These are phyloP conservation scores for Esperia sulphurella DNA, from an alignment of 2,888 invertebrate genomes.

Conservation along the genomic window DNA sequence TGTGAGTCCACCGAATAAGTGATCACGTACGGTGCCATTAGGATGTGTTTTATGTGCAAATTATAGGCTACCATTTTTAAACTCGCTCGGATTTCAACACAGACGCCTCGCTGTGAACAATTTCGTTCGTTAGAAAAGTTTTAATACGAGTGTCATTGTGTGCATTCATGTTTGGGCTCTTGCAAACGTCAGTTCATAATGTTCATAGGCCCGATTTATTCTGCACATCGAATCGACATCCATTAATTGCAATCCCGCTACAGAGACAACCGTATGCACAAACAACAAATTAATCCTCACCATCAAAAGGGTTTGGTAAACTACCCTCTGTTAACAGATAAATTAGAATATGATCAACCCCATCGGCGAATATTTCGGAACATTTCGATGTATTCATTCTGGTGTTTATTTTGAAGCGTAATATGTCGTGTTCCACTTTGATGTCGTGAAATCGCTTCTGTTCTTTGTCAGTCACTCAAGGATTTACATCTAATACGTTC, in stretches of 20 bases:
- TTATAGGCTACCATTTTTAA: slow-evolving; percentile 76
- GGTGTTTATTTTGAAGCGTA: slow-evolving; percentile 78
- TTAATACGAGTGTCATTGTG: slow-evolving; percentile 34
- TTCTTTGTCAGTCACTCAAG: slow-evolving; percentile 72
- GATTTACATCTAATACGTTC: slow-evolving; percentile 67
- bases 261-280: slow-evolving; percentile 49
- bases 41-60: slow-evolving; percentile 79
- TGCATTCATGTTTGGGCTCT: slow-evolving; percentile 15
- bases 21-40: slow-evolving; percentile 75
- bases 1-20: slow-evolving; percentile 70
- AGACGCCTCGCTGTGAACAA: slow-evolving; percentile 44
- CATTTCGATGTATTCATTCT: slow-evolving; percentile 77
- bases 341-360: slow-evolving; percentile 74
- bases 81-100: slow-evolving; percentile 51
- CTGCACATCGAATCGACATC: slow-evolving; percentile 18
- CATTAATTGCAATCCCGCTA: slow-evolving; percentile 59
- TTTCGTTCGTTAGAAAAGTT: slow-evolving; percentile 71
- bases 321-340: slow-evolving; percentile 70
- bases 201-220: background rate
- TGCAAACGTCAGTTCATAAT: slow-evolving; percentile 7
- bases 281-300: slow-evolving; percentile 67
- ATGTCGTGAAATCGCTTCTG: slow-evolving; percentile 79
- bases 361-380: slow-evolving; percentile 68
- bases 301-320: slow-evolving; percentile 64
- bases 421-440: slow-evolving; percentile 79